A percentile compares a stretch with the other conserved stretches of the same genome.
Conservation (phyloP, 2,888 invertebrate species). For the Crossocerus cetratus region DNA sequence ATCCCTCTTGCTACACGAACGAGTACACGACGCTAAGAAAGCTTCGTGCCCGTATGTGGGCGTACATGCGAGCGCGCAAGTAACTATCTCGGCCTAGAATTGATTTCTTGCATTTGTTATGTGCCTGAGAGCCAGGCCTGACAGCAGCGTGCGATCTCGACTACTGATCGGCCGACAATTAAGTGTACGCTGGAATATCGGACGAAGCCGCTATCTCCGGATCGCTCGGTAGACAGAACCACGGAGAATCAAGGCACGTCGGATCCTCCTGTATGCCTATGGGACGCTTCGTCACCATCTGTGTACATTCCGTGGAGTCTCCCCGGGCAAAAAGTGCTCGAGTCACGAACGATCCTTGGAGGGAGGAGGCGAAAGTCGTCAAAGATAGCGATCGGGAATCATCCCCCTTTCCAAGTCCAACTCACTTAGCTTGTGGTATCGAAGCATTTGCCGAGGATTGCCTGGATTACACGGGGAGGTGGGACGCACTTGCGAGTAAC, state of each 20-base stretch:
- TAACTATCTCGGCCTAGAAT: constrained; percentile 53
- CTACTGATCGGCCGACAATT: constrained; percentile 27
- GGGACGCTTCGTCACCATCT: background rate
- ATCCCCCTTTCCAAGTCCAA: constrained; percentile 28
- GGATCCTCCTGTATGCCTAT: background rate
- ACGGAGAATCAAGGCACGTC: constrained; percentile 34
- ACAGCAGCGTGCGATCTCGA: constrained; percentile 18
- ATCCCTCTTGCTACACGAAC: constrained; percentile 21
- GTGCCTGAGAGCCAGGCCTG: constrained; percentile 41
- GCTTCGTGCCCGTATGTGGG: background rate
- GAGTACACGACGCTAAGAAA: constrained; percentile 15
- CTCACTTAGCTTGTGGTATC: constrained; percentile 25
- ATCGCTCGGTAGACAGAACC: background rate
- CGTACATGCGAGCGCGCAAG: constrained; percentile 1
- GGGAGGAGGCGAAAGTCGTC: background rate
- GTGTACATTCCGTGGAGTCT: too few species aligned
- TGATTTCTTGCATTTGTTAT: constrained; percentile 64
- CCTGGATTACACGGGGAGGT: constrained; percentile 45
- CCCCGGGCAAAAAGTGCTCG: too few species aligned
- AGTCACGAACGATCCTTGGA: too few species aligned
- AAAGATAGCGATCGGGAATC: constrained; percentile 40
- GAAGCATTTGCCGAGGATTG: constrained; percentile 41
- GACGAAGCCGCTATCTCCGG: constrained; percentile 23
- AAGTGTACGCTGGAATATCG: constrained; percentile 32
- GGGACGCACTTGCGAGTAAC: constrained; percentile 59